Evolutionary conservation across 2,797 vertebrate genomes (phyloP).

Genomic region (Gorsachius magnificus): DNA sequence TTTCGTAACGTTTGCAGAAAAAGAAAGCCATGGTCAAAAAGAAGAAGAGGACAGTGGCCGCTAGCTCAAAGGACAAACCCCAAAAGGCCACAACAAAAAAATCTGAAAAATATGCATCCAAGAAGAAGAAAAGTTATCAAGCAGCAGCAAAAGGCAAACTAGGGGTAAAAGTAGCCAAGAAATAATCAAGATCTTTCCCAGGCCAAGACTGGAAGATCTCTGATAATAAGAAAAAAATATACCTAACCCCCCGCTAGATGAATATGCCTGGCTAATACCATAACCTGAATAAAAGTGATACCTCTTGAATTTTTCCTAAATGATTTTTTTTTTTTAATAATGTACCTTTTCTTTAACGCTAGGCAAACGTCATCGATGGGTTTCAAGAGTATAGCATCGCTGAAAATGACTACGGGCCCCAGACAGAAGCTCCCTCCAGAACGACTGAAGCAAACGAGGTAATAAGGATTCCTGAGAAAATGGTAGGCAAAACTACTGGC

Average conservation of each 20-base stretch:
- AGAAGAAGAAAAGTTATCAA: conserved; percentile 93
- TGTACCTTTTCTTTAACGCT: conserved; percentile 71
- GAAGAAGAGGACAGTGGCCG: conserved; percentile 92
- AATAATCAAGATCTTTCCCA: conserved; percentile 92
- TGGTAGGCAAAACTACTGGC: background rate
- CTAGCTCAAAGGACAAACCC: conserved; percentile 88
- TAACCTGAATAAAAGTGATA: conserved; percentile 70
- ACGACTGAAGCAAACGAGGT: conserved; percentile 90
- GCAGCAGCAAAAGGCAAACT: conserved; percentile 87
- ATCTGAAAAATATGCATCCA: conserved; percentile 86
- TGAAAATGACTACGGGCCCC: conserved; percentile 87
- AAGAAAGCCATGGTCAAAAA: conserved; percentile 92
- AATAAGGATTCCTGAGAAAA: conserved; percentile 56
- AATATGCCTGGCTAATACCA: conserved; percentile 76
- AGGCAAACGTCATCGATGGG: conserved; percentile 90
- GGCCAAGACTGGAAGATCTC: conserved; percentile 87
- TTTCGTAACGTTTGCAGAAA: conserved; percentile 89
- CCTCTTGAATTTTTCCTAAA: conserved; percentile 29
- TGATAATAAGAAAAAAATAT: conserved; percentile 83
- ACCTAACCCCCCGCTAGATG: conserved; percentile 85
- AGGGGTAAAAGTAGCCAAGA: conserved; percentile 90
- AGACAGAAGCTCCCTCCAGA: conserved; percentile 84
- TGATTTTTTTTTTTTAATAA: background rate
- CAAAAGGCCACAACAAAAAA: conserved; percentile 89
- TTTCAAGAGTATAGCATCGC: conserved; percentile 86